A percentile compares a stretch with the other conserved stretches of the same genome.
These are phyloP conservation scores for Sarcophaga carnaria DNA, from an alignment of 2,888 invertebrate species.

Conservation along the genomic window DNA sequence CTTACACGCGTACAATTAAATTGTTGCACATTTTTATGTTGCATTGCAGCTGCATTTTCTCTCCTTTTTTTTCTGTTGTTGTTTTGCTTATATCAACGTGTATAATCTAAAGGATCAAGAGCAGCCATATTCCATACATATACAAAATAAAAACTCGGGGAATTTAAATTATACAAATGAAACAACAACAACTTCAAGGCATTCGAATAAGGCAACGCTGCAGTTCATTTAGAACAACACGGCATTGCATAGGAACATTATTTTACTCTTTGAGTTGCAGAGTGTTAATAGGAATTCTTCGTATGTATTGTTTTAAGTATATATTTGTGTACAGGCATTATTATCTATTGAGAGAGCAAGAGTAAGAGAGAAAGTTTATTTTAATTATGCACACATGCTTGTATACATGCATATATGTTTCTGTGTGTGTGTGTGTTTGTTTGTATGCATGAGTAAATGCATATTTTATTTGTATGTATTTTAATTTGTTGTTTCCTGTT, in stretches of 20 bases:
- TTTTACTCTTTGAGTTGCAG: background rate
- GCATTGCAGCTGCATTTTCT: background rate
- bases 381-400: background rate
- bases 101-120: slow-evolving; percentile 54
- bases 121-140: slow-evolving; percentile 41
- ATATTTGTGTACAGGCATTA: too few species aligned
- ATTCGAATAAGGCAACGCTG: slow-evolving; percentile 3
- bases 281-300: background rate
- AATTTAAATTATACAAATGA: slow-evolving; percentile 17
- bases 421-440: background rate
- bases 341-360: background rate
- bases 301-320: background rate
- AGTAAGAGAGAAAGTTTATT: background rate
- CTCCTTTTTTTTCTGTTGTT: too few species aligned
- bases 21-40: background rate
- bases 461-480: slow-evolving; percentile 33
- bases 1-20: too few species aligned
- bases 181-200: background rate
- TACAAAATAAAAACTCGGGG: slow-evolving; percentile 27
- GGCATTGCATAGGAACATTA: background rate
- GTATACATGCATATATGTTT: background rate
- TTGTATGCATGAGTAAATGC: background rate
- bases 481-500: slow-evolving; percentile 64
- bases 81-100: slow-evolving; percentile 26
- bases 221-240: background rate